These are phyloP conservation scores for Sympetrum striolatum DNA, from an alignment of 2,888 invertebrate species.

Conservation along the genomic window DNA sequence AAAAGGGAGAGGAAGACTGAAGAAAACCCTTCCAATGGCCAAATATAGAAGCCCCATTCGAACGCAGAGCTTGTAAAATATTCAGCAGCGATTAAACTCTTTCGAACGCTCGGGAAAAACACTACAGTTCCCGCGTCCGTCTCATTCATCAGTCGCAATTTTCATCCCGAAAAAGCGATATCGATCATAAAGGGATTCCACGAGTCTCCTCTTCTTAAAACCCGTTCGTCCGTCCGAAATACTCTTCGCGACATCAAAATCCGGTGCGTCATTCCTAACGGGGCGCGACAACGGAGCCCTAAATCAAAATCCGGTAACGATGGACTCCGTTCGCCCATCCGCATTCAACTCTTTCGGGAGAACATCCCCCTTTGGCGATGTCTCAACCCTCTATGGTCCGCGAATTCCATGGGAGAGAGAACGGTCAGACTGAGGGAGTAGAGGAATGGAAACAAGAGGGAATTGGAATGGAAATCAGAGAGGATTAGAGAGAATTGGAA, in stretches of 20 bases:
- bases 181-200: not conserved
- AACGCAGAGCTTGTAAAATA: not conserved
- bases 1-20: too few species aligned
- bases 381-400: not conserved
- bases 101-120: not conserved
- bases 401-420: not conserved
- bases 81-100: not conserved
- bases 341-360: not conserved
- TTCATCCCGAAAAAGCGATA: not conserved
- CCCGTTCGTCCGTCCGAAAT: not conserved
- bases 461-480: too few species aligned
- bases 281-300: not conserved
- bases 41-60: not conserved
- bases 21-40: too few species aligned
- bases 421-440: not conserved
- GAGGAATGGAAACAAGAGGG: not conserved
- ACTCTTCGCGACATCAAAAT: conserved; percentile 10
- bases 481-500: too few species aligned
- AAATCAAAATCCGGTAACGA: conserved; percentile 2
- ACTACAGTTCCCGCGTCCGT: too few species aligned
- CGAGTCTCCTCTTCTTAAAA: not conserved
- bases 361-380: not conserved
- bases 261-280: conserved; percentile 15
- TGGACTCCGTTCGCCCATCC: not conserved
- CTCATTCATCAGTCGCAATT: not conserved